phyloP scores from a whole-genome alignment of 2,888 invertebrate genomes.

The Rhaphigaster nebulosa region DNA sequence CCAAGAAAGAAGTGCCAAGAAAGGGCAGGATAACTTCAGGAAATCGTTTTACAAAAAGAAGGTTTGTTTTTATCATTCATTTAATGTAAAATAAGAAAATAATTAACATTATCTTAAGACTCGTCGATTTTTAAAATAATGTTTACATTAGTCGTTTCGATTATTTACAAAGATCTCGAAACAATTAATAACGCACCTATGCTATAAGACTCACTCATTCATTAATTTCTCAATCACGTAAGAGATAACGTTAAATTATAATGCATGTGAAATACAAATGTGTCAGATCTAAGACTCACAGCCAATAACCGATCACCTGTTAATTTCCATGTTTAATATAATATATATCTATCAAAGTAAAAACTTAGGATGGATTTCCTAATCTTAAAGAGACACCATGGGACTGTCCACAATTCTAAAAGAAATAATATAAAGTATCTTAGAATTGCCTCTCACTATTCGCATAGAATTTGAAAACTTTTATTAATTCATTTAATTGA shows the following conservation, averaged over 20 bases:
- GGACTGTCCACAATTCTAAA: no score
- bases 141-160: not conserved
- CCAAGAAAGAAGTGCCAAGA: not conserved
- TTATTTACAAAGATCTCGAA: not conserved
- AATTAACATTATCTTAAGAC: not conserved
- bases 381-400: no score
- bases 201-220: not conserved
- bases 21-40: not conserved
- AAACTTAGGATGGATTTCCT: no score
- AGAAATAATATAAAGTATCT: no score
- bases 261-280: not conserved
- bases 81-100: not conserved
- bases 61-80: not conserved
- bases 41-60: not conserved
- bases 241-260: not conserved
- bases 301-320: not conserved
- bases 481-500: no score
- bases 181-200: not conserved
- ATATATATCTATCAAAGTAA: no score
- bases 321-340: no score
- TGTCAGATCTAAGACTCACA: not conserved
- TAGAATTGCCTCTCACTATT: no score
- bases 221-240: not conserved
- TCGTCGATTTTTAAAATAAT: not conserved
- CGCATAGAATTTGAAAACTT: no score